These are phyloP conservation scores for Monopis laevigella DNA, from an alignment of 2,888 invertebrate genomes.

Conservation along the genomic window DNA sequence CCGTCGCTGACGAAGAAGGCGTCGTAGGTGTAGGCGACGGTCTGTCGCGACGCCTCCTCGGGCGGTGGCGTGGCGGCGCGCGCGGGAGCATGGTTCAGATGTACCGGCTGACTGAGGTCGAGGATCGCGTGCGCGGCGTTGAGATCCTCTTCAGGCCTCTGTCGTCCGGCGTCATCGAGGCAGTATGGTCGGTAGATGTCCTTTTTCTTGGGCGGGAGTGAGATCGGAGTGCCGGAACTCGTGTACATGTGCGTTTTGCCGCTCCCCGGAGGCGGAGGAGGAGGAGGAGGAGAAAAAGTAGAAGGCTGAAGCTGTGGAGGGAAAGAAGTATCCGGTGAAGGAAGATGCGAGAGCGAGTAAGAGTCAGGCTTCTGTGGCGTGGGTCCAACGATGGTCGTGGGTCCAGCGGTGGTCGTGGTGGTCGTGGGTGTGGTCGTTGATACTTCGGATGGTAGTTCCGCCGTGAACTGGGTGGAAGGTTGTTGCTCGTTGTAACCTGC, in stretches of 20 bases:
- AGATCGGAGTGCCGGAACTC: conserved; percentile 83
- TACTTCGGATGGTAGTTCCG: conserved; percentile 77
- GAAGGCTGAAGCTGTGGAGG: conserved; percentile 53
- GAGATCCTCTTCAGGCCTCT: conserved; percentile 80
- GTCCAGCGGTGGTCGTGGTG: conserved; percentile 54
- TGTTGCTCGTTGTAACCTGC: conserved; percentile 82
- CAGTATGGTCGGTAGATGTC: conserved; percentile 92
- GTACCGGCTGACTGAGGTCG: conserved; percentile 78
- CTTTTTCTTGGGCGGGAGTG: conserved; percentile 89
- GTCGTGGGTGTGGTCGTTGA: conserved; percentile 68
- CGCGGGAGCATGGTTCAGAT: conserved; percentile 23
- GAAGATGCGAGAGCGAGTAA: conserved; percentile 57
- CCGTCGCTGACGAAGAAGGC: conserved; percentile 93
- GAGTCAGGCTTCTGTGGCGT: conserved; percentile 54
- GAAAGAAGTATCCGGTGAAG: conserved; percentile 42
- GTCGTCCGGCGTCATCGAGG: conserved; percentile 72
- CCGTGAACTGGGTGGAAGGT: conserved; percentile 79
- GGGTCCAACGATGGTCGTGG: conserved; percentile 38
- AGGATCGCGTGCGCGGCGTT: conserved; percentile 90
- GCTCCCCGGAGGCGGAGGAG: conserved; percentile 58
- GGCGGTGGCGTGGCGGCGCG: conserved; percentile 24
- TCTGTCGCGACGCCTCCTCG: conserved; percentile 65
- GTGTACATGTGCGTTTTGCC: conserved; percentile 82
- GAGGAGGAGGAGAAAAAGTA: conserved; percentile 27
- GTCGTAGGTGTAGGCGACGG: conserved; percentile 89